phyloP scores from a whole-genome alignment of 2,888 invertebrate genomes.

The Ormia ochracea region DNA sequence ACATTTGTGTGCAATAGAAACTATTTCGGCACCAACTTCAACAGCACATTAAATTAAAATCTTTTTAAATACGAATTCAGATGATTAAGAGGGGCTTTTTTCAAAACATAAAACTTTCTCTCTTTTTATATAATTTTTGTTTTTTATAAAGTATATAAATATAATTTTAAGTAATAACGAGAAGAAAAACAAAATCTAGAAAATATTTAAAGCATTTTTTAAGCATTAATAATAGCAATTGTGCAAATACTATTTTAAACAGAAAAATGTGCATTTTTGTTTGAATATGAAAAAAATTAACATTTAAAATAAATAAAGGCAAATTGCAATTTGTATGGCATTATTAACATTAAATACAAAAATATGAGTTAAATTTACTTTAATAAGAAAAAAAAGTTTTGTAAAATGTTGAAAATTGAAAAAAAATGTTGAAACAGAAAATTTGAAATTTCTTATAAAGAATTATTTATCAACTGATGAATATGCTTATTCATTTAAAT shows the following conservation, averaged over 20 bases:
- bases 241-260: constrained; percentile 68
- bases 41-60: constrained; percentile 60
- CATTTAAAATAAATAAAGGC: constrained; percentile 5
- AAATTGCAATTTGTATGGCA: constrained; percentile 67
- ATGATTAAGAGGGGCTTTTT: neutral
- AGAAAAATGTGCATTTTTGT: constrained; percentile 22
- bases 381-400: constrained; percentile 64
- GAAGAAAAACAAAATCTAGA: constrained; percentile 47
- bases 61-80: constrained; percentile 44
- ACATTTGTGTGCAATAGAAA: too few relatives aligned
- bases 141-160: neutral
- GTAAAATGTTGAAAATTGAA: constrained; percentile 28
- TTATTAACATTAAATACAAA: constrained; percentile 67
- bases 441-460: constrained; percentile 13
- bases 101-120: constrained; percentile 24
- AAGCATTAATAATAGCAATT: constrained; percentile 67
- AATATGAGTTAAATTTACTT: neutral
- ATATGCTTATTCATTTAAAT: constrained; percentile 55
- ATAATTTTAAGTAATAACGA: constrained; percentile 36
- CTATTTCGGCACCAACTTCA: too few relatives aligned
- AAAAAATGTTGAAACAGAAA: too few relatives aligned
- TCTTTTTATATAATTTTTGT: constrained; percentile 26
- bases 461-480: constrained; percentile 68
- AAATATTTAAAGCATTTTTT: constrained; percentile 44
- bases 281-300: constrained; percentile 9